Evolutionary conservation across 2,888 invertebrate genomes (phyloP).

Genomic region (Agonopterix alstromeriana): DNA sequence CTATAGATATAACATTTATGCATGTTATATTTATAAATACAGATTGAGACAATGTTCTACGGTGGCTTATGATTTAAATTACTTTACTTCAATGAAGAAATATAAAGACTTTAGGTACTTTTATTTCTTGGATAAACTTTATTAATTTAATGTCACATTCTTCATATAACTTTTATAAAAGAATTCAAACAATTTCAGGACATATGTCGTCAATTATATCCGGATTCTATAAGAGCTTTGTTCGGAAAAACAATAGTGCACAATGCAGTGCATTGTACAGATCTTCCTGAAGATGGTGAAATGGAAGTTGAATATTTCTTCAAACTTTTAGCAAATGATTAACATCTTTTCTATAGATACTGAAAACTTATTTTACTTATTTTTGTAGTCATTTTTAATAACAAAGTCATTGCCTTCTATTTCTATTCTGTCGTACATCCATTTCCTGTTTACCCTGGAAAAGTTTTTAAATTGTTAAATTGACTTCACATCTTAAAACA

Average conservation of each 20-base stretch:
- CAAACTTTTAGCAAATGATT: slow-evolving; percentile 74
- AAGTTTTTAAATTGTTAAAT: background rate
- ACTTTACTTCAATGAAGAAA: too few relatives aligned
- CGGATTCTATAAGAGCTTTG: slow-evolving; percentile 87
- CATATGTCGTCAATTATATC: slow-evolving; percentile 81
- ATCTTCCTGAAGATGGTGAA: slow-evolving; percentile 89
- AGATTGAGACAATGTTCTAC: too few relatives aligned
- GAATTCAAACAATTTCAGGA: slow-evolving; percentile 29
- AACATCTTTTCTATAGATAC: slow-evolving; percentile 8
- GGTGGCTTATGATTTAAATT: too few relatives aligned
- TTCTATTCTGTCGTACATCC: slow-evolving; percentile 86
- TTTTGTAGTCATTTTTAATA: slow-evolving; percentile 75
- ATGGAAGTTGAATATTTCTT: slow-evolving; percentile 89
- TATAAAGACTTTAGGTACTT: too few relatives aligned
- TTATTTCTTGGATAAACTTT: too few relatives aligned
- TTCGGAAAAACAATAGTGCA: slow-evolving; percentile 87
- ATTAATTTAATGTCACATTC: background rate
- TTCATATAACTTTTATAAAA: background rate
- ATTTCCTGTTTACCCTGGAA: slow-evolving; percentile 83
- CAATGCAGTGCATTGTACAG: slow-evolving; percentile 95
- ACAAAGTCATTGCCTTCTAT: slow-evolving; percentile 86
- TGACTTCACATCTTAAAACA: too few relatives aligned
- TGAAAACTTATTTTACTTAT: slow-evolving; percentile 25
- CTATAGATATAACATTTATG: too few relatives aligned
- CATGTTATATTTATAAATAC: too few relatives aligned